These are phyloP conservation scores for Oryzias dopingdopingensis DNA, from an alignment of 2,797 vertebrate species.

Conservation along the genomic window DNA sequence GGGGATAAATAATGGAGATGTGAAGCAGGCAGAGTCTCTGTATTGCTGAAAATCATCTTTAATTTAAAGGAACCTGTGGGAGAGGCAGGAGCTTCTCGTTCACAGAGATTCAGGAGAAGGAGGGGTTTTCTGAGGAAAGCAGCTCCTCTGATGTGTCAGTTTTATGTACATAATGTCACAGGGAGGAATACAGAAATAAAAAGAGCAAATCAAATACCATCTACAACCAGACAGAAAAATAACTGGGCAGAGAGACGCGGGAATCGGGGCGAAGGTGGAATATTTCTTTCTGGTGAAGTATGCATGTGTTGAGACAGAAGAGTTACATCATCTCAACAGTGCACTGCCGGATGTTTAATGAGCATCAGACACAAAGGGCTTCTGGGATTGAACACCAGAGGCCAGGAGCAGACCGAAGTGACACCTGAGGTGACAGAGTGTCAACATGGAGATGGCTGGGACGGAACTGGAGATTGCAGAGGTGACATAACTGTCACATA, in stretches of 20 bases:
- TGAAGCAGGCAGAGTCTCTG: slow-evolving; percentile 46
- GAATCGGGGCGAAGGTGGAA: slow-evolving; percentile 7
- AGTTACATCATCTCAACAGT: slow-evolving; percentile 38
- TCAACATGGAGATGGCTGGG: slow-evolving; percentile 31
- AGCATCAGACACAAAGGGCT: slow-evolving; percentile 45
- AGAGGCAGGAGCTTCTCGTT: slow-evolving; percentile 52
- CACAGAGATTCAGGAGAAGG: slow-evolving; percentile 38
- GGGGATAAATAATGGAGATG: slow-evolving; percentile 62
- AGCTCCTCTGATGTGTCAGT: slow-evolving; percentile 42
- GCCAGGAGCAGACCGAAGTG: slow-evolving; percentile 28
- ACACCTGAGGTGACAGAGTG: slow-evolving; percentile 50
- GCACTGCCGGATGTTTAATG: slow-evolving; percentile 33
- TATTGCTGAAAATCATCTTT: slow-evolving; percentile 70
- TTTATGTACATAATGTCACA: slow-evolving; percentile 28
- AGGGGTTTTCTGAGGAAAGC: slow-evolving; percentile 38
- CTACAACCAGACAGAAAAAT: slow-evolving; percentile 30
- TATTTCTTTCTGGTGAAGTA: slow-evolving; percentile 16
- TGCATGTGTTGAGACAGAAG: slow-evolving; percentile 15
- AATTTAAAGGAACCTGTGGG: slow-evolving; percentile 62
- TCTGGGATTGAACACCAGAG: slow-evolving; percentile 41
- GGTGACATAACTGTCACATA: slow-evolving; percentile 57
- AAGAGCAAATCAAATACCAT: slow-evolving; percentile 31
- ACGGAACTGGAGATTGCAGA: slow-evolving; percentile 38
- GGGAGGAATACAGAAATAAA: slow-evolving; percentile 13
- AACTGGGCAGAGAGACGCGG: slow-evolving; percentile 4